phyloP scores from a whole-genome alignment of 2,888 invertebrate genomes.

The Abrostola triplasia region DNA sequence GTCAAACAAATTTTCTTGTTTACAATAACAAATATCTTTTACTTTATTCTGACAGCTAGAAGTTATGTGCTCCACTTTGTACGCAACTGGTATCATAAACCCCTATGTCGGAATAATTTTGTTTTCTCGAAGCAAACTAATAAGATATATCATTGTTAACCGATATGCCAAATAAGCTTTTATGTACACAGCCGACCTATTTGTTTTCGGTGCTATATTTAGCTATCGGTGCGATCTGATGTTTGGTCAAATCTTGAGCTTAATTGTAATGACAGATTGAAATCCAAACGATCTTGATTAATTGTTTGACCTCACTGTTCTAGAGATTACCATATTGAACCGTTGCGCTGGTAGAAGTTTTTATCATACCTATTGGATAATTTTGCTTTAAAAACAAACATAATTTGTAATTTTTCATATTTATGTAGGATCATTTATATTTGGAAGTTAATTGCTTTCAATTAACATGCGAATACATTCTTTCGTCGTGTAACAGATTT shows the following conservation, averaged over 20 bases:
- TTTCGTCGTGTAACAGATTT: conserved; percentile 62
- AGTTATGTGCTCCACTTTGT: conserved; percentile 46
- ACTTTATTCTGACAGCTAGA: conserved; percentile 43
- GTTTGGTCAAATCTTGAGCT: conserved; percentile 48
- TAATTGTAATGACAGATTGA: conserved; percentile 44
- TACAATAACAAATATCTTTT: conserved; percentile 40
- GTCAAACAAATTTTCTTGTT: conserved; percentile 45
- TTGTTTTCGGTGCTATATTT: conserved; percentile 50
- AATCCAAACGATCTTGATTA: conserved; percentile 33
- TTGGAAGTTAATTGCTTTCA: conserved; percentile 16
- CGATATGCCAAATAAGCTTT: conserved; percentile 45
- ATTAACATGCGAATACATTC: conserved; percentile 57
- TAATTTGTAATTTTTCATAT: conserved; percentile 1
- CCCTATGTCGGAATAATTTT: conserved; percentile 44
- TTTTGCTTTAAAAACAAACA: neutral
- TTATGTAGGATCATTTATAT: conserved; percentile 7
- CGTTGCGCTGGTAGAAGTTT: too few relatives aligned
- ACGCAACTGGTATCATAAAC: conserved; percentile 43
- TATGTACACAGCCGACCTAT: conserved; percentile 34
- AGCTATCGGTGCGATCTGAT: conserved; percentile 52
- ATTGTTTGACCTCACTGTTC: conserved; percentile 15
- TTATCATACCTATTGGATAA: neutral
- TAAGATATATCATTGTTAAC: conserved; percentile 42
- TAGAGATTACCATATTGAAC: conserved; percentile 6
- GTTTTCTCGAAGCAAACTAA: conserved; percentile 30